These are phyloP conservation scores for Panthera uncia DNA, from an alignment of 2,113 vertebrate species.

Conservation along the genomic window DNA sequence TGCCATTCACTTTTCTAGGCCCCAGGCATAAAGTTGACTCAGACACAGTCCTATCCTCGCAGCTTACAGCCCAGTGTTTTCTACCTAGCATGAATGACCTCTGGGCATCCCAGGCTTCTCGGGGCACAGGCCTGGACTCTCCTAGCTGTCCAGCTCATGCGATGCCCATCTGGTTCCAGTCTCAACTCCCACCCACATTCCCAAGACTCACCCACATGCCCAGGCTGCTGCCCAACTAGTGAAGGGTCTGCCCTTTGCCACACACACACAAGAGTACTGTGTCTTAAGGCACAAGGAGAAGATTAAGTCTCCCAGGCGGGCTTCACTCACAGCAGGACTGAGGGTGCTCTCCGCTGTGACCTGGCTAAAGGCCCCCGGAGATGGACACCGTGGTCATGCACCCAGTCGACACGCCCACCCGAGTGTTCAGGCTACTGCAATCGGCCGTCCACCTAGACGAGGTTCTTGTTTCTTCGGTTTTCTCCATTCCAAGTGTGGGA, in stretches of 20 bases:
- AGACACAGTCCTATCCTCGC: not conserved
- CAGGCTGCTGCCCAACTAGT: not conserved
- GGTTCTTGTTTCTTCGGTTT: constrained; percentile 28
- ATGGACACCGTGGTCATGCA: not conserved
- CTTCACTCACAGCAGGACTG: not conserved
- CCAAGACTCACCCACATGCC: not conserved
- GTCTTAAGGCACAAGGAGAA: not conserved
- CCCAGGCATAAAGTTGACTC: not conserved
- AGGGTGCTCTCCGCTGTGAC: not conserved
- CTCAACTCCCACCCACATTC: not conserved
- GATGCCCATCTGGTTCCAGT: not conserved
- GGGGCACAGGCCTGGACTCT: not conserved
- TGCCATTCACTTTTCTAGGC: not conserved
- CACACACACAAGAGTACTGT: not conserved
- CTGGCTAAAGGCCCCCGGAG: not conserved
- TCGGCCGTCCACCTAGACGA: not conserved
- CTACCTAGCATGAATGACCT: not conserved
- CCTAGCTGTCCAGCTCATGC: not conserved
- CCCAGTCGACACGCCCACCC: not conserved
- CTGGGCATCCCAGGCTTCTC: not conserved
- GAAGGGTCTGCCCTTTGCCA: not conserved
- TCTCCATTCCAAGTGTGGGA: not conserved
- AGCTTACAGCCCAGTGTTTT: not conserved
- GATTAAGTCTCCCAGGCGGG: not conserved
- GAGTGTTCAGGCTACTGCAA: not conserved